phyloP scores from a whole-genome alignment of 2,797 vertebrate species.

The Sardinella longiceps region DNA sequence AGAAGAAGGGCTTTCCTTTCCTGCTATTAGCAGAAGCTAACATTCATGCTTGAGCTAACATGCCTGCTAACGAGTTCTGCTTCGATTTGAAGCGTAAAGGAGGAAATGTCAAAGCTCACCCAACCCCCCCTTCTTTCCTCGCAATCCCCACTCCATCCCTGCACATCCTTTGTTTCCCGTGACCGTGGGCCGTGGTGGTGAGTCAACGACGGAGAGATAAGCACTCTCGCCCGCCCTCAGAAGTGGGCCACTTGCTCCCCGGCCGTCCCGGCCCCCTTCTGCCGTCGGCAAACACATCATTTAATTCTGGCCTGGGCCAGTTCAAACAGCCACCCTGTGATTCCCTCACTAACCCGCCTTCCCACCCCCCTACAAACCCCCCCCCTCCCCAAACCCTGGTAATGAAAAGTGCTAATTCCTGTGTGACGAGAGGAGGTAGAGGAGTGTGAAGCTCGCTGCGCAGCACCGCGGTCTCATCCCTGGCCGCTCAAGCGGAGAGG shows the following conservation, averaged over 20 bases:
- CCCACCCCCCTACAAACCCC: no score
- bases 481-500: background rate
- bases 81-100: background rate
- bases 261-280: slow-evolving; percentile 67
- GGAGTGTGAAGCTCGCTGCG: background rate
- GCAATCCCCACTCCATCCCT: background rate
- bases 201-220: slow-evolving; percentile 70
- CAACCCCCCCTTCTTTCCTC: background rate
- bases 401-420: slow-evolving; percentile 79
- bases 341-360: slow-evolving; percentile 49
- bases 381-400: slow-evolving; percentile 38
- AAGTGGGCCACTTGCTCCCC: slow-evolving; percentile 77
- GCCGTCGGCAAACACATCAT: slow-evolving; percentile 76
- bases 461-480: background rate
- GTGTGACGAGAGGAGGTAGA: slow-evolving; percentile 50
- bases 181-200: slow-evolving; percentile 64
- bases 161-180: slow-evolving; percentile 56
- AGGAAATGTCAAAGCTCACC: background rate
- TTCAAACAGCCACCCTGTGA: slow-evolving; percentile 64
- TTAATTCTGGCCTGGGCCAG: slow-evolving; percentile 73
- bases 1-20: background rate
- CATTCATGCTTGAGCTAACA: background rate
- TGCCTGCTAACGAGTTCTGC: background rate
- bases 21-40: background rate
- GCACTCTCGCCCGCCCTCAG: slow-evolving; percentile 59